Conservation (phyloP, 2,113 vertebrate species). For the Ptychochromis oligacanthus region DNA sequence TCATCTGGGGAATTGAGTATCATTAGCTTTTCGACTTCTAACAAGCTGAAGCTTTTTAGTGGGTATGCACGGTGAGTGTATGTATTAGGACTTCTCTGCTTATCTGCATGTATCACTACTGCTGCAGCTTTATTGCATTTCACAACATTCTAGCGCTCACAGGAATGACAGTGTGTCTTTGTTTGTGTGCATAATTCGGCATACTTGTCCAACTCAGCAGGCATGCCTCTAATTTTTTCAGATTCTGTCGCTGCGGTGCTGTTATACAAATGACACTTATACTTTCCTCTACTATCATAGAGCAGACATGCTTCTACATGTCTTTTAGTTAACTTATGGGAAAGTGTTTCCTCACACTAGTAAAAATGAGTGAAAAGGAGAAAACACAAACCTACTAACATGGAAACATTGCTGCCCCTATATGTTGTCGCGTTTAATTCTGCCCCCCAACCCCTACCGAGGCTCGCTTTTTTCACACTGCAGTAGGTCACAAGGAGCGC, state of each 20-base stretch:
- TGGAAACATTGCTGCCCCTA: background rate
- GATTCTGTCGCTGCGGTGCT: background rate
- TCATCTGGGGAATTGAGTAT: constrained; percentile 70
- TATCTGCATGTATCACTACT: background rate
- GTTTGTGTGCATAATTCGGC: background rate
- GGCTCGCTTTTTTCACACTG: background rate
- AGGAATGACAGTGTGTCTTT: background rate
- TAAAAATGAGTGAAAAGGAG: background rate
- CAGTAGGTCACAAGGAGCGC: constrained; percentile 3
- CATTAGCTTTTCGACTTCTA: constrained; percentile 73
- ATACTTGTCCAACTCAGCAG: background rate
- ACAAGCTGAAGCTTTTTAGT: constrained; percentile 55
- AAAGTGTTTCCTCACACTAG: background rate
- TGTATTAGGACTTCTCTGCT: background rate
- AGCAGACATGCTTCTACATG: background rate
- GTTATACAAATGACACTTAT: background rate
- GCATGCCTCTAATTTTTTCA: background rate
- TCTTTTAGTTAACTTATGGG: constrained; percentile 8
- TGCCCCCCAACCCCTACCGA: background rate
- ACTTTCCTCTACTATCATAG: background rate
- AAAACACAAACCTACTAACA: background rate
- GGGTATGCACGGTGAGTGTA: background rate
- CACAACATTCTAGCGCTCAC: background rate
- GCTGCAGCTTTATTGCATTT: background rate
- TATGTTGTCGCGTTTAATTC: background rate